Percentiles rank a stretch among this genome's conserved stretches.
Evolutionary conservation across 2,888 invertebrate genomes (phyloP).

Genomic region (Eristalinus aeneus): DNA sequence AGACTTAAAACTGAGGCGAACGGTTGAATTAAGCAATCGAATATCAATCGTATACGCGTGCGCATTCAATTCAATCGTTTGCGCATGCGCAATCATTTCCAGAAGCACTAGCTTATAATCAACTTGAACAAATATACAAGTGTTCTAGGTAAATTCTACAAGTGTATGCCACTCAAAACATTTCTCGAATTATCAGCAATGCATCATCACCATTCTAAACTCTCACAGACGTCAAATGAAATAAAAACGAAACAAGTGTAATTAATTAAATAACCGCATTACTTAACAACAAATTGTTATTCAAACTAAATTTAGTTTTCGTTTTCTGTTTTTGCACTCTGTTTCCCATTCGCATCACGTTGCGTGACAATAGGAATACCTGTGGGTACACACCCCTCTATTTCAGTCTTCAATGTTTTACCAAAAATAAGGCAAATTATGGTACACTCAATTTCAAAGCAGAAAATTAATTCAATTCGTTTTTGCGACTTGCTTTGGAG

Average conservation of each 20-base stretch:
- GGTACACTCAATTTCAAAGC: not conserved
- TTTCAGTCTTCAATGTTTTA: not conserved
- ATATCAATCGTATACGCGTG: no score
- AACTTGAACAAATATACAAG: no score
- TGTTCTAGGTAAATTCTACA: not conserved
- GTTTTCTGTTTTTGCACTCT: not conserved
- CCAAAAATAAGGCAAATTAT: not conserved
- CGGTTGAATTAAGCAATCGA: no score
- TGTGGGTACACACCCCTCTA: not conserved
- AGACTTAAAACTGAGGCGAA: no score
- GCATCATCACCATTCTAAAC: no score
- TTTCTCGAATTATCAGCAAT: not conserved
- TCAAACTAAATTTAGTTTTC: slow-evolving; percentile 20
- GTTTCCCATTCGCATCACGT: slow-evolving; percentile 7
- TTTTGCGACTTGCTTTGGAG: not conserved
- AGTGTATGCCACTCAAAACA: not conserved
- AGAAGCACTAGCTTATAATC: no score
- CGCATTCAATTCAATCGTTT: no score
- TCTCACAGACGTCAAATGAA: not conserved
- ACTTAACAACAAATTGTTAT: slow-evolving; percentile 29
- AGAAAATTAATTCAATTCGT: not conserved
- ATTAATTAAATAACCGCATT: slow-evolving; percentile 28
- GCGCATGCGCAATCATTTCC: no score
- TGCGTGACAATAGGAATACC: slow-evolving; percentile 24
- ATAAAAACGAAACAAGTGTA: slow-evolving; percentile 1